phyloP scores from a whole-genome alignment of 2,797 vertebrate genomes.

The Cyprinella venusta region DNA sequence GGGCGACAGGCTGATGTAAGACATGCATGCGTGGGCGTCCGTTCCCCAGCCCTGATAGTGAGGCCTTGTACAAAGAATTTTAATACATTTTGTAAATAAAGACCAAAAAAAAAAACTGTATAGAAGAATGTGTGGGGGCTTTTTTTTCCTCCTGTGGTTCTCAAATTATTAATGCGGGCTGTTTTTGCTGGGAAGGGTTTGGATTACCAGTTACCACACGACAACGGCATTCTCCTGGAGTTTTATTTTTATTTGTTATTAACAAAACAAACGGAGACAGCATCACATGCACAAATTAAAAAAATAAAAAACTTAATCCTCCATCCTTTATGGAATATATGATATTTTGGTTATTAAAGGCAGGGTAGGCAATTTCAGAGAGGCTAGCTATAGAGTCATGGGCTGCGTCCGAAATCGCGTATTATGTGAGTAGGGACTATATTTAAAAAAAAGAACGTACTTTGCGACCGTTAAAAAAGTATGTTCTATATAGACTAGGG shows the following conservation, averaged over 20 bases:
- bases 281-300: background rate
- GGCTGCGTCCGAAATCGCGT: no score
- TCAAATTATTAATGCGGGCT: background rate
- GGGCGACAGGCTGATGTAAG: conserved; percentile 87
- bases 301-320: no score
- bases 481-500: no score
- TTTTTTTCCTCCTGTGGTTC: conserved; percentile 21
- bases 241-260: background rate
- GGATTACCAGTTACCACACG: no score
- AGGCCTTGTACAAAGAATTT: conserved; percentile 98
- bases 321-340: background rate
- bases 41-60: conserved; percentile 89
- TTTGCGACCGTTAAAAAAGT: no score
- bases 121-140: conserved; percentile 77
- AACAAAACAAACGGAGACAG: background rate
- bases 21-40: conserved; percentile 94
- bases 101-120: conserved; percentile 83
- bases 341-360: background rate
- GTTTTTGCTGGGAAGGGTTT: background rate
- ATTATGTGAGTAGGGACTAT: no score
- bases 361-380: background rate
- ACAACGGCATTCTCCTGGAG: background rate
- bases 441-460: no score
- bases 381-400: background rate
- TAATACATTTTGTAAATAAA: conserved; percentile 99